Conservation (phyloP, 64 coral and sea anemone species). For the Pachyseris speciosa region DNA sequence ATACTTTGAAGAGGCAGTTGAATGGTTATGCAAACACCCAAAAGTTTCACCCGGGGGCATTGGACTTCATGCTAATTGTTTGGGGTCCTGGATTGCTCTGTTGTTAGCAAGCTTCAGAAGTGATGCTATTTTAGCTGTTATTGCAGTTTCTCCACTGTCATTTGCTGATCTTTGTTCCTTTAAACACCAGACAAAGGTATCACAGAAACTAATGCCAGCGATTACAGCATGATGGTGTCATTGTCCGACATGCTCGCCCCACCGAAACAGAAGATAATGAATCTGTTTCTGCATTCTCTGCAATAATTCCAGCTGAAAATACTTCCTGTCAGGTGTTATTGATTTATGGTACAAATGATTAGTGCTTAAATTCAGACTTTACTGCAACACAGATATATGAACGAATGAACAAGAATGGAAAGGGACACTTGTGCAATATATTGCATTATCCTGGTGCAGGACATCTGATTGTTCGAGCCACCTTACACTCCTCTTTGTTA, state of each 20-base stretch:
- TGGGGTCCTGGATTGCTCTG: constrained; percentile 9
- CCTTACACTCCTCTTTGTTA: constrained; percentile 42
- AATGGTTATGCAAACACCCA: constrained; percentile 31
- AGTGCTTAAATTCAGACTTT: constrained; percentile 8
- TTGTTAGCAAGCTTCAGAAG: constrained; percentile 16
- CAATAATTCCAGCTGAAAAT: constrained; percentile 50
- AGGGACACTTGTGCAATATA: constrained; percentile 29
- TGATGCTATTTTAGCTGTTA: constrained; percentile 7
- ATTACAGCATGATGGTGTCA: background rate
- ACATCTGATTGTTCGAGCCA: constrained; percentile 72
- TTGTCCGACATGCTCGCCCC: background rate
- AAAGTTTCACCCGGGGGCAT: constrained; percentile 16
- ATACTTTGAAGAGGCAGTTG: constrained; percentile 25
- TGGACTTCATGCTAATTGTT: constrained; percentile 6
- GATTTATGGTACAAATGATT: constrained; percentile 63
- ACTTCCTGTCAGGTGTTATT: constrained; percentile 29
- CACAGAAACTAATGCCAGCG: background rate
- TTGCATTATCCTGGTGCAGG: constrained; percentile 61
- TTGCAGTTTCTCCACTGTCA: background rate
- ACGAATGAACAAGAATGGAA: constrained; percentile 39
- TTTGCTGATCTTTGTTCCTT: background rate
- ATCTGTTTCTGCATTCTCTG: background rate
- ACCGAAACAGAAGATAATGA: background rate
- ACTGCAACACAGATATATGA: constrained; percentile 10
- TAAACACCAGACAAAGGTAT: constrained; percentile 9